These are phyloP conservation scores for Phengaris alcon DNA, from an alignment of 2,888 invertebrate genomes.

Conservation along the genomic window DNA sequence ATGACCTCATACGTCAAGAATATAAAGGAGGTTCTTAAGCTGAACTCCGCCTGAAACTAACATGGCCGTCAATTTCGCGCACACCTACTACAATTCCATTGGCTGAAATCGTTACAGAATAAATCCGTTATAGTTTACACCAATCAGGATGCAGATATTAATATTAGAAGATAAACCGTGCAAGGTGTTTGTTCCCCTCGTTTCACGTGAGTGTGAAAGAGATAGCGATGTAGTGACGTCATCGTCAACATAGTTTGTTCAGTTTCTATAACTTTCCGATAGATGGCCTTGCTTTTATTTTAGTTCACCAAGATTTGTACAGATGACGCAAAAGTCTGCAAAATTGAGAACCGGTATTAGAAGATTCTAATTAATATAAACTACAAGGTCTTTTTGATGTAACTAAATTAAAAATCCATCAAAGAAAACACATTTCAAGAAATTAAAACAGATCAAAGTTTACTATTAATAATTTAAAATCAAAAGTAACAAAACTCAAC, in stretches of 20 bases:
- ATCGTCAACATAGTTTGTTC: background rate
- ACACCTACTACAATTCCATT: slow-evolving; percentile 57
- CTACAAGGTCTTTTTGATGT: background rate
- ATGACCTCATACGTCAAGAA: slow-evolving; percentile 75
- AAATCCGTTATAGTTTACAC: slow-evolving; percentile 54
- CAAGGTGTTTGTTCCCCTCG: slow-evolving; percentile 58
- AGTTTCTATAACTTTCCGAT: slow-evolving; percentile 33
- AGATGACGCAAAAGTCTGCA: slow-evolving; percentile 50
- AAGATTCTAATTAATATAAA: background rate
- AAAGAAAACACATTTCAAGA: background rate
- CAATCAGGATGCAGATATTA: slow-evolving; percentile 65
- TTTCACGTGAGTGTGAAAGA: slow-evolving; percentile 56
- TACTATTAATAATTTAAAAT: too few relatives aligned
- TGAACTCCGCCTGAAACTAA: slow-evolving; percentile 69
- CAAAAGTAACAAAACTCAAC: too few relatives aligned
- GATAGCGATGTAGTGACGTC: slow-evolving; percentile 43
- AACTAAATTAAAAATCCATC: background rate
- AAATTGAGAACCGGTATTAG: background rate
- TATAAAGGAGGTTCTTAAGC: slow-evolving; percentile 72
- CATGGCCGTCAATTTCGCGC: slow-evolving; percentile 65
- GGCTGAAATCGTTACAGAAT: slow-evolving; percentile 41
- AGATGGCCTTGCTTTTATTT: slow-evolving; percentile 61
- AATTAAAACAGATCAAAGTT: too few relatives aligned
- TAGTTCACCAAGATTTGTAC: slow-evolving; percentile 49
- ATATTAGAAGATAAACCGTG: slow-evolving; percentile 56